phyloP scores from a whole-genome alignment of 2,113 vertebrate species.

The Bucco capensis region DNA sequence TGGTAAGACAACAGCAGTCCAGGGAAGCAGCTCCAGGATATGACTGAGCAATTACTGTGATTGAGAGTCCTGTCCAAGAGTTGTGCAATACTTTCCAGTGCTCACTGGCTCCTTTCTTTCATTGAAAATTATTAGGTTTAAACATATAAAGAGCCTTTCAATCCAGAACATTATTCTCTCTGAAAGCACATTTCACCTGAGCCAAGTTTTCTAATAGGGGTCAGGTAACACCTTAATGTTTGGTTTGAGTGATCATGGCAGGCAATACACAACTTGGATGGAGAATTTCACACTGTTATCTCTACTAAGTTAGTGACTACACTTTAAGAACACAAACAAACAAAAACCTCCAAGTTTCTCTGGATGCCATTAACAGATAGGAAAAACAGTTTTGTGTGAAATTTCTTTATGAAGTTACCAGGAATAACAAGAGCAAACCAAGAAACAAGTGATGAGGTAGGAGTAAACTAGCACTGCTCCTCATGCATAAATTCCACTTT shows the following conservation, averaged over 20 bases:
- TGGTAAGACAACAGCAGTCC: not conserved
- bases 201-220: not conserved
- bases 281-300: not conserved
- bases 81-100: not conserved
- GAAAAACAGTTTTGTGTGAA: not conserved
- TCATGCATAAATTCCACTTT: not conserved
- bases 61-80: not conserved
- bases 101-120: not conserved
- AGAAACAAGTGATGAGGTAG: not conserved
- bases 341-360: not conserved
- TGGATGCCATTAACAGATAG: not conserved
- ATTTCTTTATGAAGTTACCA: not conserved
- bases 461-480: not conserved
- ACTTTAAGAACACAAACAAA: not conserved
- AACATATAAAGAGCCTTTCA: not conserved
- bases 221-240: not conserved
- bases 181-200: not conserved
- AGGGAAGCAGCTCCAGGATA: constrained; percentile 12
- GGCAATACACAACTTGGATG: not conserved
- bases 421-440: not conserved
- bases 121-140: not conserved
- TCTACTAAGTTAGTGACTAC: not conserved
- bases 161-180: not conserved
- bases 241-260: not conserved
- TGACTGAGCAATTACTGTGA: not conserved